These are phyloP conservation scores for Scaptomyza montana DNA, from an alignment of 1,140 invertebrate genomes.

Conservation along the genomic window DNA sequence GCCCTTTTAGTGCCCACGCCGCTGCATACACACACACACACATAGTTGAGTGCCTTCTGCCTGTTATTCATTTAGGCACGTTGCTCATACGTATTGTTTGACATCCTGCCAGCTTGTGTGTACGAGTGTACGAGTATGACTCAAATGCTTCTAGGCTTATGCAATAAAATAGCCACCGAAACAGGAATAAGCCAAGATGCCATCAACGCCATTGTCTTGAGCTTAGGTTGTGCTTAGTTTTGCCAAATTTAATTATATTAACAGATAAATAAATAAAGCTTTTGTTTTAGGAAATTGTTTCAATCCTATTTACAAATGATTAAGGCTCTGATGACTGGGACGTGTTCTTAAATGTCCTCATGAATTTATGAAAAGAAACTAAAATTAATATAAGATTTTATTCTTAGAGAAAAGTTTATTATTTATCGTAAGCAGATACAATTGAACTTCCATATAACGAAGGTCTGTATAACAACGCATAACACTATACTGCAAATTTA, in stretches of 20 bases:
- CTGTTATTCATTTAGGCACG: slow-evolving; percentile 17
- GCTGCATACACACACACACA: not conserved
- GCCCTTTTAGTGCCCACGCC: not conserved
- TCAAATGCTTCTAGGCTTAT: slow-evolving; percentile 25
- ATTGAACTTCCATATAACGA: too few relatives aligned
- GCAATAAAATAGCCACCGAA: slow-evolving; percentile 20
- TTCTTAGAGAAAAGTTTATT: too few relatives aligned
- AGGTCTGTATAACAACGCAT: too few relatives aligned
- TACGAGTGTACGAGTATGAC: slow-evolving; percentile 1
- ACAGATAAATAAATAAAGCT: too few relatives aligned
- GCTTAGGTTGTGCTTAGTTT: not conserved
- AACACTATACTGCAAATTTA: too few relatives aligned
- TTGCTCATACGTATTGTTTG: slow-evolving; percentile 37
- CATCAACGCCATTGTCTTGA: slow-evolving; percentile 7
- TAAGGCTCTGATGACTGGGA: too few relatives aligned
- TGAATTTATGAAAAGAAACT: too few relatives aligned
- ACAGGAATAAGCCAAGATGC: slow-evolving; percentile 4
- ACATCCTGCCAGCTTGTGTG: not conserved
- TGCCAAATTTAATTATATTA: not conserved
- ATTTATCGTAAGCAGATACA: too few relatives aligned
- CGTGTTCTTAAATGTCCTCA: too few relatives aligned
- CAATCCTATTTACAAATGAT: too few relatives aligned
- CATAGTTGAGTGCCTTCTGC: slow-evolving; percentile 9
- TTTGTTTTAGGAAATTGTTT: not conserved
- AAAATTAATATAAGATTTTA: too few relatives aligned